These are phyloP conservation scores for Chelonus formosanus DNA, from an alignment of 2,888 invertebrate species.

Conservation along the genomic window DNA sequence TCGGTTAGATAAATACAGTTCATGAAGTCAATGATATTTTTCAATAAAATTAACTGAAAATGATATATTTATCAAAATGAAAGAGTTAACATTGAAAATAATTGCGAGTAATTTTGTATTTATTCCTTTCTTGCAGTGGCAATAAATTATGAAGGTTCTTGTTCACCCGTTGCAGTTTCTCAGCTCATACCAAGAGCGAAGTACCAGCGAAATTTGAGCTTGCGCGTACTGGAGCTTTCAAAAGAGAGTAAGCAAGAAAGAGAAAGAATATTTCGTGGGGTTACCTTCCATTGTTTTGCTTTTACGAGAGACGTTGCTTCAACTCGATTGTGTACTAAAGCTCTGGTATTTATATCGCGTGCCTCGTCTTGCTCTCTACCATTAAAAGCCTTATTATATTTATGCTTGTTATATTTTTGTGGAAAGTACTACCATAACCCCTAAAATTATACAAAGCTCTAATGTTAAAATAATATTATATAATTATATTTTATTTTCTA, in stretches of 20 bases:
- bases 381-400: conserved; percentile 25
- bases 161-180: conserved; percentile 9
- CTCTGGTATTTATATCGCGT: conserved; percentile 23
- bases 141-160: conserved; percentile 27
- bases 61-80: not conserved
- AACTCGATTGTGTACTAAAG: conserved; percentile 23
- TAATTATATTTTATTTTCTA: too few species aligned
- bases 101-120: conserved; percentile 24
- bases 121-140: conserved; percentile 14
- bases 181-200: conserved; percentile 10
- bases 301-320: conserved; percentile 31
- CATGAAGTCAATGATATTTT: too few species aligned
- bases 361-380: conserved; percentile 18
- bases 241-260: conserved; percentile 10
- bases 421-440: not conserved
- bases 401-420: conserved; percentile 16
- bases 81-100: conserved; percentile 12
- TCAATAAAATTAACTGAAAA: not conserved
- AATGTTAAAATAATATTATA: too few species aligned
- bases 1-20: too few species aligned
- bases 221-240: conserved; percentile 7
- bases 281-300: conserved; percentile 37
- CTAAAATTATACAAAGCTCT: not conserved
- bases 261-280: conserved; percentile 23
- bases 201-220: conserved; percentile 22